phyloP scores from a whole-genome alignment of 2,888 invertebrate species.

The Halictus quadricinctus region DNA sequence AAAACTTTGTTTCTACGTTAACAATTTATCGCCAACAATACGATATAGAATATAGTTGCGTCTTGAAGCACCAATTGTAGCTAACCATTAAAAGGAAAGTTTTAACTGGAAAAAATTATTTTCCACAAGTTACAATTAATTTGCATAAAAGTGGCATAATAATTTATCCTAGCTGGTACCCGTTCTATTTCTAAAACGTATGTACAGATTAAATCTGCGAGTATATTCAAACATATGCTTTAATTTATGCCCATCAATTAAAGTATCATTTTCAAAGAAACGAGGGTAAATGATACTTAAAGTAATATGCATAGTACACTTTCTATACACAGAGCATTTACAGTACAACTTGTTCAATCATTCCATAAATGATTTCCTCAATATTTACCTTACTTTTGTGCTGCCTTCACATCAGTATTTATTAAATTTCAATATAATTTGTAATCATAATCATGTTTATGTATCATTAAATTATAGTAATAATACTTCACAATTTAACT shows the following conservation, averaged over 20 bases:
- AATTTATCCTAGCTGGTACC: constrained; percentile 31
- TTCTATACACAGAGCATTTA: constrained; percentile 54
- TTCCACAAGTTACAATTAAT: constrained; percentile 15
- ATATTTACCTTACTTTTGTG: constrained; percentile 38
- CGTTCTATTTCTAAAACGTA: constrained; percentile 35
- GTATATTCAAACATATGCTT: constrained; percentile 37
- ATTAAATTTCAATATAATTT: constrained; percentile 30
- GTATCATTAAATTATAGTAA: constrained; percentile 36
- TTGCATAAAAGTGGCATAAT: constrained; percentile 23
- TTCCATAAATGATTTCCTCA: constrained; percentile 20
- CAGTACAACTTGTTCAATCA: constrained; percentile 45
- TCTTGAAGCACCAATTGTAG: constrained; percentile 29
- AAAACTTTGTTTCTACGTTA: constrained; percentile 33
- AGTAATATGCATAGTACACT: constrained; percentile 32
- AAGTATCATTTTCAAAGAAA: constrained; percentile 36
- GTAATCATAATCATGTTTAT: constrained; percentile 22
- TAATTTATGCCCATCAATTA: constrained; percentile 29
- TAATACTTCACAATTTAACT: constrained; percentile 47
- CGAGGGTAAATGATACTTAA: constrained; percentile 30
- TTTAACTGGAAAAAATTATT: constrained; percentile 22
- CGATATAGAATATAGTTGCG: constrained; percentile 30
- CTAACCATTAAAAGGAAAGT: constrained; percentile 19
- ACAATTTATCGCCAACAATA: constrained; percentile 31
- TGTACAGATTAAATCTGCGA: constrained; percentile 38
- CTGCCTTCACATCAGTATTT: constrained; percentile 35